phyloP scores from a whole-genome alignment of 2,888 invertebrate species.

The Lithophane ornitopus region DNA sequence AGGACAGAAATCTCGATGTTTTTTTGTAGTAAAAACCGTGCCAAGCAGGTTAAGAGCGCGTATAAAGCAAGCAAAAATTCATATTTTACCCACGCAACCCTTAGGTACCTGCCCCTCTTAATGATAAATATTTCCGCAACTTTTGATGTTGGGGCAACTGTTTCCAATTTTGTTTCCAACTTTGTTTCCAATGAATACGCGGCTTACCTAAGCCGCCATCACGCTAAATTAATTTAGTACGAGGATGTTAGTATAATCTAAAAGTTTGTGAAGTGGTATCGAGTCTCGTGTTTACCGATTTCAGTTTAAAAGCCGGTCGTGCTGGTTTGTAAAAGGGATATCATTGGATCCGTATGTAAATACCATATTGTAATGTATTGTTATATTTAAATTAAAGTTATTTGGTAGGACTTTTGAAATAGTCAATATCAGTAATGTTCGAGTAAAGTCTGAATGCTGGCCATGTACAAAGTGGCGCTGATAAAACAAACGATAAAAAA shows the following conservation, averaged over 20 bases:
- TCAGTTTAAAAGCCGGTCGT: conserved; percentile 14
- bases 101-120: no score
- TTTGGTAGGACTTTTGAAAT: neutral
- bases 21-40: no score
- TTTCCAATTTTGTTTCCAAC: neutral
- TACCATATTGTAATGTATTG: neutral
- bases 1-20: no score
- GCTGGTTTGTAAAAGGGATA: neutral
- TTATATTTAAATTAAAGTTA: neutral
- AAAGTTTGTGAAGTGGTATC: neutral
- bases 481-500: no score
- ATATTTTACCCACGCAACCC: no score
- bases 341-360: neutral
- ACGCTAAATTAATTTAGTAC: conserved; percentile 8
- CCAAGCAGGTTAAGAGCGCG: no score
- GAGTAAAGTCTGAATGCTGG: neutral
- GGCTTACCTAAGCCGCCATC: neutral
- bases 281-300: conserved; percentile 7
- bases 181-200: neutral
- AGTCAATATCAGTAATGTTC: no score
- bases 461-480: neutral
- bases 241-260: conserved; percentile 12
- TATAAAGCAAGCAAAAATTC: no score
- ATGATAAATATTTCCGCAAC: no score
- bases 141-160: neutral